Evolutionary conservation across 2,113 vertebrate genomes (phyloP), one percentile per base, ranked within the genome.

Genomic region (Rhinoptilus africanus): DNA sequence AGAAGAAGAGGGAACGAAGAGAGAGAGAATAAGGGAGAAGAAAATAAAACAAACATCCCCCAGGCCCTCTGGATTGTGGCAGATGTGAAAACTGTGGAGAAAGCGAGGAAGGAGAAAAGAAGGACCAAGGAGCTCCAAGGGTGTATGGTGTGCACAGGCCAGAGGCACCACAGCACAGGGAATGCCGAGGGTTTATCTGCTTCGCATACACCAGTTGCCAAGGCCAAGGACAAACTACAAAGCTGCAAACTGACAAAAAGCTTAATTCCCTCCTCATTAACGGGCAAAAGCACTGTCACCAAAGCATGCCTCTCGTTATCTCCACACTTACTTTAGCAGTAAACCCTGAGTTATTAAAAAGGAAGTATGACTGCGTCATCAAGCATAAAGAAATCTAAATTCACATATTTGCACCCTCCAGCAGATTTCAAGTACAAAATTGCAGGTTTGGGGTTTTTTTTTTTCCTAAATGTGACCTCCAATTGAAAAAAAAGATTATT

Each of bases 141-240:
- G 13, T 19, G 6, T 8, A 8, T 9, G 16, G 27, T 10, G 27
- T 4, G 14, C 50, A 17, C 8, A 21, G 69, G 41, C 48, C 8
- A 1, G 32, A 69, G 54, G 39, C 24, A 54, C 2, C 0, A 60
- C 45, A 54, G 54, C 0, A 0, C 34, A n/a, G 37, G 27, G 50
- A 69, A 64, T 8, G n/a, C 67, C 20, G 43, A 78, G 54, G 12
- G 15, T 69, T 64, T 68, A 32, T 57, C n/a, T 53, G 59, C 34
- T 57, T 62, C 48, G 14, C 5, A 1, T 23, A 50, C 15, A 34
- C n/a, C 64, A 47, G 30, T 6, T 28, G 54, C 23, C 59, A 66
- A 72, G 59, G 59, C 9, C 53, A 71, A 74, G 66, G 75, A 19
- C 71, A 73, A 89, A 77, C 48, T 10, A 60, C 74, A 84, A 81